Evolutionary conservation across 2,888 invertebrate genomes (phyloP).

Genomic region (Macrophya alboannulata): DNA sequence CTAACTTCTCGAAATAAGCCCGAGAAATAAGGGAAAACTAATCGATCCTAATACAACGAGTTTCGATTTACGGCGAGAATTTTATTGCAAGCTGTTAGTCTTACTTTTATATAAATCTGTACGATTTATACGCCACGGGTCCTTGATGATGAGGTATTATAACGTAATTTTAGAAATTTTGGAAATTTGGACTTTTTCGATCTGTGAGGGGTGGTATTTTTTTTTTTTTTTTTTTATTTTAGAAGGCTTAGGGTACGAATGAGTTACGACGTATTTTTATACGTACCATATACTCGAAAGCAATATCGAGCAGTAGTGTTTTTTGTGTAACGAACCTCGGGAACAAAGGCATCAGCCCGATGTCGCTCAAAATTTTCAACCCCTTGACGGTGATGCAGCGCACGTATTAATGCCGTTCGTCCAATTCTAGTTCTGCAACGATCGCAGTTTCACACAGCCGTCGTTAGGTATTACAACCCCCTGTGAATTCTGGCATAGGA

Average conservation of each 20-base stretch:
- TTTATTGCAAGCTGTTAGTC: slow-evolving; percentile 9
- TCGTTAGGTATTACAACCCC: slow-evolving; percentile 35
- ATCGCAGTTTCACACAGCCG: slow-evolving; percentile 51
- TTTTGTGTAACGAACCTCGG: not conserved
- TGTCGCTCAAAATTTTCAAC: slow-evolving; percentile 20
- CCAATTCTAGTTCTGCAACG: slow-evolving; percentile 51
- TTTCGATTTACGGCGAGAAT: slow-evolving; percentile 15
- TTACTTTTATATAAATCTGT: not conserved
- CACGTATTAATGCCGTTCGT: slow-evolving; percentile 29
- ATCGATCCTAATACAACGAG: not conserved
- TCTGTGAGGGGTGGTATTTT: not conserved
- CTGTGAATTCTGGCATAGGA: slow-evolving; percentile 6
- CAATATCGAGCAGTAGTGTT: not conserved
- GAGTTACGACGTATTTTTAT: not conserved
- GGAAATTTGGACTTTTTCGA: not conserved
- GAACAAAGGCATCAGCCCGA: slow-evolving; percentile 16
- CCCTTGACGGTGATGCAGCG: not conserved
- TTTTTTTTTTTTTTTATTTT: not conserved
- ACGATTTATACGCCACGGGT: not conserved
- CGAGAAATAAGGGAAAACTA: not conserved
- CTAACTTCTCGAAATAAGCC: not conserved
- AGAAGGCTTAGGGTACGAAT: not conserved
- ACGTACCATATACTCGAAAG: not conserved
- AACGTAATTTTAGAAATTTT: not conserved
- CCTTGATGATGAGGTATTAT: too few species aligned